phyloP scores from a whole-genome alignment of 2,888 invertebrate species.

The Polydrusus cervinus region DNA sequence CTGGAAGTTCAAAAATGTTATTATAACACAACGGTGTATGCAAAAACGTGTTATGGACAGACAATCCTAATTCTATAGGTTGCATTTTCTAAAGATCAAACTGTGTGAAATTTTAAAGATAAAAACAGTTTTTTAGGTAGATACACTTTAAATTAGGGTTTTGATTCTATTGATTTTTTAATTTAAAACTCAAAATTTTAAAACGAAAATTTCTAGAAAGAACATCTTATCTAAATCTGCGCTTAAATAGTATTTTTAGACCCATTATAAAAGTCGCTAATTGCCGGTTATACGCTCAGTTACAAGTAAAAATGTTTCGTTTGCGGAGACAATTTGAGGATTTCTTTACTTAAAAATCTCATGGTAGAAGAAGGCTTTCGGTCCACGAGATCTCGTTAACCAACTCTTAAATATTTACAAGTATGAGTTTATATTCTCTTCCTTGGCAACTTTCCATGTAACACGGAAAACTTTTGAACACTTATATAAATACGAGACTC shows the following conservation, averaged over 20 bases:
- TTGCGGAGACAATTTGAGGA: conserved; percentile 5
- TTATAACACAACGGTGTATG: no score
- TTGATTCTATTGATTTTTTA: no score
- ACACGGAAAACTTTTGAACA: not conserved
- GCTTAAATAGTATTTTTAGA: not conserved
- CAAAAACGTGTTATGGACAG: no score
- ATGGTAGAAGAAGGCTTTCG: not conserved
- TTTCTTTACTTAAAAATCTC: conserved; percentile 19
- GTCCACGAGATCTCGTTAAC: conserved; percentile 28
- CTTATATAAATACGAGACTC: not conserved
- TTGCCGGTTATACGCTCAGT: not conserved
- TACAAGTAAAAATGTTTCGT: not conserved
- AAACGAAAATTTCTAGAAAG: no score
- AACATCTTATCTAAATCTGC: no score
- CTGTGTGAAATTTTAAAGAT: no score
- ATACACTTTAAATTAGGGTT: no score
- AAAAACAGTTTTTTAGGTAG: no score
- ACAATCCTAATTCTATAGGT: no score
- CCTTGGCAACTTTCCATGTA: conserved; percentile 19
- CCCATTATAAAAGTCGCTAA: not conserved
- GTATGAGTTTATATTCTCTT: conserved; percentile 15
- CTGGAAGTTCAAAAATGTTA: no score
- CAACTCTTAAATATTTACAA: conserved; percentile 30
- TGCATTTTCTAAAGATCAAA: no score
- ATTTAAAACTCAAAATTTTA: no score